phyloP scores from a whole-genome alignment of 2,888 invertebrate species.

The Lycocerus yunnanus region DNA sequence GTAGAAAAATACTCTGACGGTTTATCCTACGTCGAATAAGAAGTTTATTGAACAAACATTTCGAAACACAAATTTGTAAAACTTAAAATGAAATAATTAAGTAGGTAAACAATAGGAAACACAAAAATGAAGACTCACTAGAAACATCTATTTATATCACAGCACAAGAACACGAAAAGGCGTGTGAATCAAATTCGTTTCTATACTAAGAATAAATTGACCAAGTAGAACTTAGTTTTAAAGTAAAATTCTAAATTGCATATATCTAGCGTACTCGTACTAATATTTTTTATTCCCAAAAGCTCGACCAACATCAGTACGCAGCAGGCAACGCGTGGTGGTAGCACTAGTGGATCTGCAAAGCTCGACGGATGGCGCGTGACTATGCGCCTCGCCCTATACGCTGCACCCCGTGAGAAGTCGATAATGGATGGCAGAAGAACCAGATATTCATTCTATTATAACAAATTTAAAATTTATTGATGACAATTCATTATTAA shows the following conservation, averaged over 20 bases:
- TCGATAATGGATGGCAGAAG: constrained; percentile 43
- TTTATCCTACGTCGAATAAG: background rate
- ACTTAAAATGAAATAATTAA: background rate
- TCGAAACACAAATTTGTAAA: background rate
- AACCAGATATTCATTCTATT: constrained; percentile 32
- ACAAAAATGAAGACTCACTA: constrained; percentile 17
- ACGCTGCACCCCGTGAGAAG: constrained; percentile 46
- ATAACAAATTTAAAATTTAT: background rate
- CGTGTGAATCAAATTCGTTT: constrained; percentile 9
- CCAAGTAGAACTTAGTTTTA: background rate
- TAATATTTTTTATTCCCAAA: constrained; percentile 15
- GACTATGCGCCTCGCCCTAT: constrained; percentile 49
- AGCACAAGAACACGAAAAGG: constrained; percentile 19
- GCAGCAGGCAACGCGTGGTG: constrained; percentile 35
- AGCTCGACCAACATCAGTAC: constrained; percentile 21
- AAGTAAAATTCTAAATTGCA: constrained; percentile 10
- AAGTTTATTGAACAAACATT: background rate
- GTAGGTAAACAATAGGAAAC: constrained; percentile 1
- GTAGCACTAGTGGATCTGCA: constrained; percentile 43
- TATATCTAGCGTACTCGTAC: constrained; percentile 5
- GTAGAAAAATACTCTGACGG: background rate
- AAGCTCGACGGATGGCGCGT: constrained; percentile 49
- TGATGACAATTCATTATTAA: background rate
- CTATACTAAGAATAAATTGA: constrained; percentile 8
- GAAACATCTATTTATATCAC: constrained; percentile 14